Percentiles rank a stretch among this genome's conserved stretches.
Conservation (phyloP, 35 echinoderm and acorn worm species). For the Hemicentrotus pulcherrimus region DNA sequence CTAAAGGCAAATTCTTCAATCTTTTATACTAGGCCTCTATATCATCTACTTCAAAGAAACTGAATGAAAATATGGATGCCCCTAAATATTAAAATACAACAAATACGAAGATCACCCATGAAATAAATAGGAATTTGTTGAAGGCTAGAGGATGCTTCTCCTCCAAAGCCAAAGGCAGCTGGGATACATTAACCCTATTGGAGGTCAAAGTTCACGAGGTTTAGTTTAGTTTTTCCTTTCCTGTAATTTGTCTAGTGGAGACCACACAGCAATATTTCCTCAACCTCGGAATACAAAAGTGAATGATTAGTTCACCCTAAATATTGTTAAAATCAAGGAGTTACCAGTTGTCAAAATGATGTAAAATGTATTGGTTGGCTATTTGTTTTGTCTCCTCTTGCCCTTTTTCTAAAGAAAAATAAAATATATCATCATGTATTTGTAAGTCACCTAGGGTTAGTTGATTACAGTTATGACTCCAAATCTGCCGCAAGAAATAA, state of each 20-base stretch:
- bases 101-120: not conserved
- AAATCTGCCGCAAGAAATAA: too few species aligned
- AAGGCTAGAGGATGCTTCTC: not conserved
- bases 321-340: not conserved
- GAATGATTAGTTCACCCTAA: not conserved
- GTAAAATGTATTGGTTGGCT: not conserved
- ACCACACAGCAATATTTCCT: conserved; percentile 42
- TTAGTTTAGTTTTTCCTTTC: conserved; percentile 47
- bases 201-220: conserved; percentile 38
- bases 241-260: conserved; percentile 46
- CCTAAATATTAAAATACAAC: not conserved
- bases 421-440: too few species aligned
- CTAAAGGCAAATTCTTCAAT: not conserved
- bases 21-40: not conserved
- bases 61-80: not conserved
- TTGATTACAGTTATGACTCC: too few species aligned
- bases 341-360: not conserved
- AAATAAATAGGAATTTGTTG: not conserved
- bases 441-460: too few species aligned
- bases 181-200: conserved; percentile 31
- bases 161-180: not conserved
- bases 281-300: not conserved
- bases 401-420: not conserved
- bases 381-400: conserved; percentile 1
- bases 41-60: not conserved